A percentile compares a stretch with the other conserved stretches of the same genome.
These are phyloP conservation scores for Cephalopterus ornatus DNA, from an alignment of 2,113 vertebrate genomes.

Conservation along the genomic window DNA sequence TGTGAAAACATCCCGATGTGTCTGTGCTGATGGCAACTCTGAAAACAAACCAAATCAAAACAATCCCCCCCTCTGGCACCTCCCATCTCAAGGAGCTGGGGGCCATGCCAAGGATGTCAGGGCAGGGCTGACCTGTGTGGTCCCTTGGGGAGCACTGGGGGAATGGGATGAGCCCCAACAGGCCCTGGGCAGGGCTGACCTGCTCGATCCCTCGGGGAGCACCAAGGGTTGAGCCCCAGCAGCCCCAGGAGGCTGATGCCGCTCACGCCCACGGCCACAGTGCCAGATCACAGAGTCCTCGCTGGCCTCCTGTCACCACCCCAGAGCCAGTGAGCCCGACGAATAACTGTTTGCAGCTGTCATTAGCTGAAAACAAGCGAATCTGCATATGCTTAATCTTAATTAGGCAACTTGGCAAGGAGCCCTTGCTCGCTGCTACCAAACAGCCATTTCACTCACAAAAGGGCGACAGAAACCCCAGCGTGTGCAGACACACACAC, in stretches of 20 bases:
- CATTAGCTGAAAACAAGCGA: conserved; percentile 67
- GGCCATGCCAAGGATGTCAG: neutral
- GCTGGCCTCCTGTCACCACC: neutral
- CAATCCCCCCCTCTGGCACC: neutral
- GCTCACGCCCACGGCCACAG: fast-evolving
- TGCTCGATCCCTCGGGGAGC: neutral
- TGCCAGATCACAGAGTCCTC: fast-evolving
- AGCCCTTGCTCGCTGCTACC: conserved; percentile 56
- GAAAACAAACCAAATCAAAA: neutral
- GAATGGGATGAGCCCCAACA: neutral
- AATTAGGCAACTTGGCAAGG: conserved; percentile 54
- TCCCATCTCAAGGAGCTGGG: neutral
- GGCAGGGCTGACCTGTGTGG: neutral
- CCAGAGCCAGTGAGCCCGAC: conserved; percentile 39
- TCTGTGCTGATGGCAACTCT: neutral
- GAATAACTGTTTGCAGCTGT: conserved; percentile 73
- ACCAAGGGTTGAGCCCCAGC: neutral
- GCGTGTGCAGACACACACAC: neutral
- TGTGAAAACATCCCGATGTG: neutral
- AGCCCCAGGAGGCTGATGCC: neutral
- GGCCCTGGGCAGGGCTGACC: neutral
- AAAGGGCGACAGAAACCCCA: conserved; percentile 40
- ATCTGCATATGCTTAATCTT: conserved; percentile 69
- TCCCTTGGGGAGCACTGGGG: neutral
- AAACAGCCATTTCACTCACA: conserved; percentile 60